These are phyloP conservation scores for Paradoxurus hermaphroditus DNA, from an alignment of 2,113 vertebrate genomes.

Conservation along the genomic window DNA sequence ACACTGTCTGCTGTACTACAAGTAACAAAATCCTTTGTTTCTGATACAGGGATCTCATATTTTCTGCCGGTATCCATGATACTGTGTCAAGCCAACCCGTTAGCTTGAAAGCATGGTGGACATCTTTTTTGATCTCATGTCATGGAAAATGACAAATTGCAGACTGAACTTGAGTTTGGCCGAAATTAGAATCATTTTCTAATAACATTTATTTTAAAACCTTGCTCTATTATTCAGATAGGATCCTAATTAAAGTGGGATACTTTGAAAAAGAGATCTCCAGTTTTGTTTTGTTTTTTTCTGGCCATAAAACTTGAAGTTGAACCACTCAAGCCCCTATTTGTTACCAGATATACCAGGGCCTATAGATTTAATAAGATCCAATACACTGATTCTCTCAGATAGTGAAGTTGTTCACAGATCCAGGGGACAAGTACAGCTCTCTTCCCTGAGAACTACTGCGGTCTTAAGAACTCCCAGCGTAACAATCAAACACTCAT, in stretches of 20 bases:
- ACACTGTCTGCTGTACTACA: fast-evolving
- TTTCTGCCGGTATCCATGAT: not conserved
- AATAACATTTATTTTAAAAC: not conserved
- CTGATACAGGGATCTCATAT: not conserved
- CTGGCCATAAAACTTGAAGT: not conserved
- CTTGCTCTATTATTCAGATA: not conserved
- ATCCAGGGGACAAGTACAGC: not conserved
- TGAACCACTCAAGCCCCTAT: not conserved
- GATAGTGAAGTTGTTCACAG: not conserved
- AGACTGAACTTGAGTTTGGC: not conserved
- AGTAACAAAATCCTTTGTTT: not conserved
- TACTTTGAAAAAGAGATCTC: not conserved
- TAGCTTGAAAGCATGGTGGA: not conserved
- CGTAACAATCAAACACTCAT: not conserved
- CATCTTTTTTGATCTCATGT: not conserved
- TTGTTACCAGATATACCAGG: not conserved
- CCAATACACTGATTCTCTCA: not conserved
- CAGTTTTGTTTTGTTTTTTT: not conserved
- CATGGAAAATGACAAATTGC: not conserved
- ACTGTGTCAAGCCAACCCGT: not conserved
- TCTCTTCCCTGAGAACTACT: not conserved
- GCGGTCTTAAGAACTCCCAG: not conserved
- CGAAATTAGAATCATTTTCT: not conserved
- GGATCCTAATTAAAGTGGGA: not conserved
- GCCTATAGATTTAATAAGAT: not conserved